Evolutionary conservation across 2,888 invertebrate species (phyloP).

Genomic region (Tortricodes alternella): DNA sequence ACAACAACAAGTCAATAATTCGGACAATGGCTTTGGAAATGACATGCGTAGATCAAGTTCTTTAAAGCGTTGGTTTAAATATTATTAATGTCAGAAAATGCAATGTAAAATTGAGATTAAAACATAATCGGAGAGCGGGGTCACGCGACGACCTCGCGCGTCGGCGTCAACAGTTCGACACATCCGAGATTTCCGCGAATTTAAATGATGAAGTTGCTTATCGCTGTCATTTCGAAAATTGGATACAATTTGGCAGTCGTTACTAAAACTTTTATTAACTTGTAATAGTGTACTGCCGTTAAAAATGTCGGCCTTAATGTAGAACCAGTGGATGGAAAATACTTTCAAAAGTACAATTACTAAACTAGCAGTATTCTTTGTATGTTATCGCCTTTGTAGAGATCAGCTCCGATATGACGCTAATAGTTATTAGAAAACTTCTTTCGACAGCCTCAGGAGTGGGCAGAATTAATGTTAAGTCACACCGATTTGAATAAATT

Average conservation of each 20-base stretch:
- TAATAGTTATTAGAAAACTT: conserved; percentile 12
- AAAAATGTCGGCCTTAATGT: neutral
- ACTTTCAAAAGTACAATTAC: neutral
- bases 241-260: conserved; percentile 19
- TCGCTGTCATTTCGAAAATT: conserved; percentile 17
- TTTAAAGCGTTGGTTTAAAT: conserved; percentile 44
- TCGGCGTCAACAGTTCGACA: conserved; percentile 22
- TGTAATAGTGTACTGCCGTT: neutral
- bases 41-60: conserved; percentile 44
- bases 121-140: conserved; percentile 46
- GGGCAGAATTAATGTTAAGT: conserved; percentile 24
- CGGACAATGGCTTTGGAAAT: no score
- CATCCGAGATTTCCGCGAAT: conserved; percentile 25
- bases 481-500: conserved; percentile 33
- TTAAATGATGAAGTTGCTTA: conserved; percentile 14
- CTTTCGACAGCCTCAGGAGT: conserved; percentile 2
- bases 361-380: neutral
- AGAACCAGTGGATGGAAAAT: neutral
- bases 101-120: conserved; percentile 59
- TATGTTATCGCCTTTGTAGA: neutral
- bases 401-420: neutral
- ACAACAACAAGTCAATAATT: no score
- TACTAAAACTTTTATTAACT: conserved; percentile 3
- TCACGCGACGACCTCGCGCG: conserved; percentile 37
- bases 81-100: conserved; percentile 57